Conservation (phyloP, 2,888 invertebrate species). For the Caenorhabditis drosophilae region DNA sequence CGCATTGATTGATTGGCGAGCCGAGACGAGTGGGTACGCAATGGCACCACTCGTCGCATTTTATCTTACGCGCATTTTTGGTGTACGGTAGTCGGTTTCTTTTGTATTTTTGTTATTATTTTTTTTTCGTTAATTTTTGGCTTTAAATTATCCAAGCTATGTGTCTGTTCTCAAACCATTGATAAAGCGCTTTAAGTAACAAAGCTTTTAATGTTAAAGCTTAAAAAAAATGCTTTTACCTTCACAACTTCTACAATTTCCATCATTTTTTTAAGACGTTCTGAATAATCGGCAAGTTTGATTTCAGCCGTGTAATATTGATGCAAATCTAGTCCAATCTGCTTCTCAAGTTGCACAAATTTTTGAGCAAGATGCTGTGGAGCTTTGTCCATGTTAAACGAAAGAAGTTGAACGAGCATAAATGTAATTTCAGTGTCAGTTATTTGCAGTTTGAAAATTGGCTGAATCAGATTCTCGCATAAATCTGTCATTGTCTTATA, state of each 20-base stretch:
- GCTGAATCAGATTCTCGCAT: conserved; percentile 15
- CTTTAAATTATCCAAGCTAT: no score
- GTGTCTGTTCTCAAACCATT: no score
- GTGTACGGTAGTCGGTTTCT: no score
- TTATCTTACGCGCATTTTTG: conserved; percentile 8
- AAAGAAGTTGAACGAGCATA: conserved; percentile 12
- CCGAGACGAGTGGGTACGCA: conserved; percentile 14
- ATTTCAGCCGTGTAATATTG: background rate
- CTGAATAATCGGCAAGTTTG: conserved; percentile 20
- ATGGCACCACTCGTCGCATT: conserved; percentile 22
- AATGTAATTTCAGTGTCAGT: conserved; percentile 27
- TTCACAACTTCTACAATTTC: conserved; percentile 24
- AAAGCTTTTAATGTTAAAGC: no score
- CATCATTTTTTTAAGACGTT: conserved; percentile 23
- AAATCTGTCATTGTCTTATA: conserved; percentile 8
- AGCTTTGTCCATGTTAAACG: no score
- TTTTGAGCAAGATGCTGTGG: no score
- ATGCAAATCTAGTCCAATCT: conserved; percentile 3
- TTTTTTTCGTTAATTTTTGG: no score
- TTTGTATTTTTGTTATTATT: no score
- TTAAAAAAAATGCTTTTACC: conserved; percentile 3
- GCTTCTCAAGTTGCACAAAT: no score
- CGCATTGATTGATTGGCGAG: conserved; percentile 17
- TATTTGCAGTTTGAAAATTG: conserved; percentile 17
- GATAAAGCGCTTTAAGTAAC: no score